These are phyloP conservation scores for Drosophila tristis DNA, from an alignment of 1,140 invertebrate species.

Conservation along the genomic window DNA sequence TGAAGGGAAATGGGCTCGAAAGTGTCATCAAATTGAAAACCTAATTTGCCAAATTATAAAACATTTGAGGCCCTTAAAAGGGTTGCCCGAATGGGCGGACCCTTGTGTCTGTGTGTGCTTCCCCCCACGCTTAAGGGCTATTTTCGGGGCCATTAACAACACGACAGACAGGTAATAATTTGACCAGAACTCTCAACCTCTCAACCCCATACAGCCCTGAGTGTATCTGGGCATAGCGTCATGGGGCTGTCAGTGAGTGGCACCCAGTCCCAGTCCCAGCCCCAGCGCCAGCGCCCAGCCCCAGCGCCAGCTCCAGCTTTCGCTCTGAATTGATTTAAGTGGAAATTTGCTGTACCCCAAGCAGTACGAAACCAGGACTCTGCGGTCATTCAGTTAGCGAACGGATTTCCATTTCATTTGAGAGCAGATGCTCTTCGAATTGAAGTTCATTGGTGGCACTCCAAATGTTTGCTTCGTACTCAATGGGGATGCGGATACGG, in stretches of 20 bases:
- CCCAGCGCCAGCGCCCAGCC: neutral
- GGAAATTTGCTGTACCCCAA: conserved; percentile 2
- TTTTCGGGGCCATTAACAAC: conserved; percentile 55
- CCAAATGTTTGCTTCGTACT: no score
- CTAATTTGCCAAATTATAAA: conserved; percentile 67
- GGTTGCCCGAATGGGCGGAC: neutral
- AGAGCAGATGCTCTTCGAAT: no score
- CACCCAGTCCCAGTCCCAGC: neutral
- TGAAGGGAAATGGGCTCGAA: no score
- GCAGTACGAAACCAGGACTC: no score
- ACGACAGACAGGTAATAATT: conserved; percentile 66
- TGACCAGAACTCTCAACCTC: conserved; percentile 27
- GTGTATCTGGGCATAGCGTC: neutral
- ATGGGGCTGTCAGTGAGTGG: conserved; percentile 14
- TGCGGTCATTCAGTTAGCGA: conserved; percentile 2
- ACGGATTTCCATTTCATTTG: neutral
- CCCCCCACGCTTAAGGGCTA: conserved; percentile 16
- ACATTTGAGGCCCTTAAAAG: conserved; percentile 67
- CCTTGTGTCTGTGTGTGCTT: no score
- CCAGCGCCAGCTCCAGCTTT: neutral
- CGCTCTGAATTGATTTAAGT: conserved; percentile 29
- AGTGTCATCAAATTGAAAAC: conserved; percentile 63
- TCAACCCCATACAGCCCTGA: neutral
- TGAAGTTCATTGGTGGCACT: no score
- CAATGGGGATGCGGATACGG: no score